These are phyloP conservation scores for Pentalonia nigronervosa DNA, from an alignment of 1,140 invertebrate genomes.

Conservation along the genomic window DNA sequence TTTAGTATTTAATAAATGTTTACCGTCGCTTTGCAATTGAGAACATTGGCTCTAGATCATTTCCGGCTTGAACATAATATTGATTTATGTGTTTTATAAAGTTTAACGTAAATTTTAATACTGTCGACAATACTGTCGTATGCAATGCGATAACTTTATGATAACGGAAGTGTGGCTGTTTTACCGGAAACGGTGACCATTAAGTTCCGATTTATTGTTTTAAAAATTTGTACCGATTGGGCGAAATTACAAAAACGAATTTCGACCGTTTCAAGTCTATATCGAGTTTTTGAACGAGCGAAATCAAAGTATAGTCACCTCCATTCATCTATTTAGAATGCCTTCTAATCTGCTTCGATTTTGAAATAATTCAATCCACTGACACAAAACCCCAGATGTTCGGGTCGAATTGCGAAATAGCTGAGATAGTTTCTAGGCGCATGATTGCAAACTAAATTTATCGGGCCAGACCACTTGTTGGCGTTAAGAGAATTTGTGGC, in stretches of 20 bases:
- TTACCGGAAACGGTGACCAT: neutral
- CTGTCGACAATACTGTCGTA: neutral
- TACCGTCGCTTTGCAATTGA: neutral
- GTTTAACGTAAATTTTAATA: neutral
- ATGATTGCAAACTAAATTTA: neutral
- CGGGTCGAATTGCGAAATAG: neutral
- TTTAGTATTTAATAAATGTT: neutral
- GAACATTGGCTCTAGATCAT: neutral
- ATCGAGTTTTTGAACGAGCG: neutral
- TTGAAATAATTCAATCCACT: neutral
- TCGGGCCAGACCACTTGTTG: neutral
- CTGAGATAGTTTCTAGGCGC: neutral
- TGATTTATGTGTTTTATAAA: neutral
- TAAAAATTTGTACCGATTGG: neutral
- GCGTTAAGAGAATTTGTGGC: neutral
- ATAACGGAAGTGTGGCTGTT: neutral
- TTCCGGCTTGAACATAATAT: neutral
- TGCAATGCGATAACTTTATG: neutral
- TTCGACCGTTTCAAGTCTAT: neutral
- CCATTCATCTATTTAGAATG: neutral
- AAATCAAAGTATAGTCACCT: neutral
- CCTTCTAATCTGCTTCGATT: neutral
- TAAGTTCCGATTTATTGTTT: neutral
- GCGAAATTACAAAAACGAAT: neutral
- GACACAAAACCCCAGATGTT: neutral